These are phyloP conservation scores for Columba livia DNA, from an alignment of 2,113 vertebrate species.

Conservation along the genomic window DNA sequence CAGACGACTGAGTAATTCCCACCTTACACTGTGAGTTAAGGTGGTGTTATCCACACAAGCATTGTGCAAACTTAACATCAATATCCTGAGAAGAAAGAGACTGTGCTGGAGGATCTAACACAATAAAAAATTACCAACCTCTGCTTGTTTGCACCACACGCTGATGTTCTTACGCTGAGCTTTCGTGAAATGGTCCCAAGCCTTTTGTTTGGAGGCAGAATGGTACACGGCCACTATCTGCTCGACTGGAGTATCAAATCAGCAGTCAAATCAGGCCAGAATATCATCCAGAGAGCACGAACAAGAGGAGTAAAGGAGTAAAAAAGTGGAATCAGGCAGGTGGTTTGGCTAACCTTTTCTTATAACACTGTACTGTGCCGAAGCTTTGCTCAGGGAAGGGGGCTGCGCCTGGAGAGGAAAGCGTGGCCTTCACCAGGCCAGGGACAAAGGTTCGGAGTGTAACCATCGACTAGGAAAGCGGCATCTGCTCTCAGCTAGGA, in stretches of 20 bases:
- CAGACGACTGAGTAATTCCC: constrained; percentile 26
- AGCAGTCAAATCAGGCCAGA: constrained; percentile 78
- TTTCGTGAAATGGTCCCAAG: constrained; percentile 99
- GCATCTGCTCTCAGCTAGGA: neutral
- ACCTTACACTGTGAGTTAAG: constrained; percentile 54
- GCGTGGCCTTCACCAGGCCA: neutral
- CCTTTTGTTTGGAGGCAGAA: constrained; percentile 99
- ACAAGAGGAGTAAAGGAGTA: constrained; percentile 90
- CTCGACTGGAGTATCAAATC: constrained; percentile 88
- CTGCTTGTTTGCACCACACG: constrained; percentile 97
- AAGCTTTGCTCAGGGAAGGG: neutral
- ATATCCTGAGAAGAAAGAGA: constrained; percentile 70
- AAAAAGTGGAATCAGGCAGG: constrained; percentile 90
- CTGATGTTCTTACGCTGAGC: constrained; percentile 99
- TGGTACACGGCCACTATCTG: constrained; percentile 99
- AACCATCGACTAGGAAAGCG: accelerated
- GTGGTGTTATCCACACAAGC: constrained; percentile 18
- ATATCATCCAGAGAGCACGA: constrained; percentile 85
- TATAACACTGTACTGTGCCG: constrained; percentile 25
- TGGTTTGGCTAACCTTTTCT: constrained; percentile 69
- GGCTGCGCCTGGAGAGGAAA: neutral
- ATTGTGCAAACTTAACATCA: constrained; percentile 63
- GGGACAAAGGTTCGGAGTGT: accelerated
- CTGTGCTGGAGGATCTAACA: constrained; percentile 46
- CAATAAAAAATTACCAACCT: constrained; percentile 88